Conservation (phyloP, 2,888 invertebrate genomes). For the Drosophila diplacantha region DNA sequence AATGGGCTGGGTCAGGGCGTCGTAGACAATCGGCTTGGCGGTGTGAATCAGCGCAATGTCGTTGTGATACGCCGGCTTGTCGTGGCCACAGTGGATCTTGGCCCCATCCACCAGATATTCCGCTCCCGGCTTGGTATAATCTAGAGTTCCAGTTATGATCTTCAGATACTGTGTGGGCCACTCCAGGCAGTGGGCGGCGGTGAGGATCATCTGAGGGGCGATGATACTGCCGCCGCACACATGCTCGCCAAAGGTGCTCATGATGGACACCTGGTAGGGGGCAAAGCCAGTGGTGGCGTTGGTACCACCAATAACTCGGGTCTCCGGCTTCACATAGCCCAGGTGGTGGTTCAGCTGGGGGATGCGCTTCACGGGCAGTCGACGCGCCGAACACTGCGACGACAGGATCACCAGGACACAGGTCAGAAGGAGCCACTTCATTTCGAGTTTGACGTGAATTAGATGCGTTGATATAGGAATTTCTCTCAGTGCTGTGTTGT, state of each 20-base stretch:
- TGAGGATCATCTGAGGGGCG: slow-evolving; percentile 65
- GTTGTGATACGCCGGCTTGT: slow-evolving; percentile 78
- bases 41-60: slow-evolving; percentile 85
- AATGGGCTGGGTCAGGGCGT: slow-evolving; percentile 79
- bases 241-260: slow-evolving; percentile 68
- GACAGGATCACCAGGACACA: slow-evolving; percentile 33
- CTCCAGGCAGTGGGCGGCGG: slow-evolving; percentile 75
- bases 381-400: slow-evolving; percentile 24
- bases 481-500: slow-evolving; percentile 21
- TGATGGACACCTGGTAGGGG: slow-evolving; percentile 76
- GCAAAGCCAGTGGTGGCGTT: slow-evolving; percentile 54
- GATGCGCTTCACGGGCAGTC: neutral
- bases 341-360: slow-evolving; percentile 41
- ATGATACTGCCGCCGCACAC: slow-evolving; percentile 76
- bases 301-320: slow-evolving; percentile 66
- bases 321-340: slow-evolving; percentile 37
- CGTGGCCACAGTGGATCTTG: slow-evolving; percentile 65
- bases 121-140: slow-evolving; percentile 62
- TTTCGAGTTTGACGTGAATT: slow-evolving; percentile 21
- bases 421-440: slow-evolving; percentile 45
- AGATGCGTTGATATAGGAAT: neutral
- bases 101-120: slow-evolving; percentile 59
- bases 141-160: slow-evolving; percentile 69
- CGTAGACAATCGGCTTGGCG: slow-evolving; percentile 79
- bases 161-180: slow-evolving; percentile 65